Conservation (phyloP, 2,797 vertebrate species). For the Erpetoichthys calabaricus region DNA sequence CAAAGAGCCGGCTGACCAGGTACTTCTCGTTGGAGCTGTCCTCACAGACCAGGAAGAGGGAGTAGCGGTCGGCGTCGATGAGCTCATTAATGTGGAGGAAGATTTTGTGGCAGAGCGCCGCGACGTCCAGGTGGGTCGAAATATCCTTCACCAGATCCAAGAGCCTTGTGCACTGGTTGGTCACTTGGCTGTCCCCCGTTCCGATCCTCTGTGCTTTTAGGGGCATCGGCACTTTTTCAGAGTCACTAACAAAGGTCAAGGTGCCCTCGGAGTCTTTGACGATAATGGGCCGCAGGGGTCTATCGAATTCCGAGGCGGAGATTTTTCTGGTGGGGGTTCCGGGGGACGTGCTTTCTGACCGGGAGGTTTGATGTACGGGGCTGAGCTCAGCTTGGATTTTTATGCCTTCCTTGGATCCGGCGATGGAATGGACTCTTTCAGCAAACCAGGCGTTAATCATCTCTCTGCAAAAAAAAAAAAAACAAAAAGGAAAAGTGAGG, state of each 20-base stretch:
- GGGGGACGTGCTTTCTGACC: conserved; percentile 42
- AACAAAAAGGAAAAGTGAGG: conserved; percentile 8
- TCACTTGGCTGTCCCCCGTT: conserved; percentile 19
- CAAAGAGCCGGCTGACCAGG: conserved; percentile 84
- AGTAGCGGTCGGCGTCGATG: conserved; percentile 85
- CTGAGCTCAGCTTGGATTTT: conserved; percentile 39
- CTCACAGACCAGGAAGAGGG: conserved; percentile 85
- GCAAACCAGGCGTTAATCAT: conserved; percentile 98
- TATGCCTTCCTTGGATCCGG: conserved; percentile 52
- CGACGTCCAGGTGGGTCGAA: conserved; percentile 87
- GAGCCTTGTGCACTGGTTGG: conserved; percentile 73
- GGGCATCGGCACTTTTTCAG: conserved; percentile 67
- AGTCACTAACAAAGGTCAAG: conserved; percentile 73
- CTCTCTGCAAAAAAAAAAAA: conserved; percentile 56
- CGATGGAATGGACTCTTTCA: conserved; percentile 83
- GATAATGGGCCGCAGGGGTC: conserved; percentile 82
- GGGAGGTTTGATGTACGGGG: conserved; percentile 27
- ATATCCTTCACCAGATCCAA: conserved; percentile 91
- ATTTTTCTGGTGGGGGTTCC: conserved; percentile 77
- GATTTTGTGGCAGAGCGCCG: conserved; percentile 89
- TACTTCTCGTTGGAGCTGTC: conserved; percentile 94
- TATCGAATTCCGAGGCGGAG: conserved; percentile 89
- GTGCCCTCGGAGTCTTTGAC: conserved; percentile 82
- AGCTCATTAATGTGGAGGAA: conserved; percentile 92
- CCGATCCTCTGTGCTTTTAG: conserved; percentile 40